phyloP scores from a whole-genome alignment of 2,888 invertebrate species.

The Emmelina monodactyla region DNA sequence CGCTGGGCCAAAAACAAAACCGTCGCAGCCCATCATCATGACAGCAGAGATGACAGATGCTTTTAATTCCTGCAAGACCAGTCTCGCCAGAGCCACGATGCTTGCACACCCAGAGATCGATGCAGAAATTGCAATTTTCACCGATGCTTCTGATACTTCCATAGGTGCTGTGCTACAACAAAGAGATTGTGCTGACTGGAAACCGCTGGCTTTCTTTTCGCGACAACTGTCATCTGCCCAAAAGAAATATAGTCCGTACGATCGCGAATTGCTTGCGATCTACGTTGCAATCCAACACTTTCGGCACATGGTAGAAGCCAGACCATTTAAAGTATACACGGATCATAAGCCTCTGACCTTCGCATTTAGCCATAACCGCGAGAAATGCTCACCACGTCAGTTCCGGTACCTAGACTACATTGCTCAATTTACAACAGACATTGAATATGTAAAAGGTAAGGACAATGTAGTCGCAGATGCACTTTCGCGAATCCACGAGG shows the following conservation, averaged over 20 bases:
- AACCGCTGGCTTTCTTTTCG: conserved; percentile 13
- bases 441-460: neutral
- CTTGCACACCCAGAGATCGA: conserved; percentile 19
- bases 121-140: conserved; percentile 13
- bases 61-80: conserved; percentile 11
- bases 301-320: conserved; percentile 11
- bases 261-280: conserved; percentile 13
- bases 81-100: conserved; percentile 17
- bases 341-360: conserved; percentile 1
- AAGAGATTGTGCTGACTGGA: conserved; percentile 3
- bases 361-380: neutral
- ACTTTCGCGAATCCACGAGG: neutral
- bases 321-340: conserved; percentile 7
- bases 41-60: conserved; percentile 7
- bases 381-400: neutral
- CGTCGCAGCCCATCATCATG: conserved; percentile 7
- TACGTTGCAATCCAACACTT: conserved; percentile 12
- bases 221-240: conserved; percentile 9
- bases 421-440: neutral
- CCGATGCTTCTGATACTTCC: neutral
- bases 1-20: conserved; percentile 9
- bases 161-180: conserved; percentile 12
- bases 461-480: neutral
- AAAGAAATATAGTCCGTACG: conserved; percentile 13
- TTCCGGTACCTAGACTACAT: neutral